A percentile compares a stretch with the other conserved stretches of the same genome.
Conservation (phyloP, 2,113 vertebrate genomes). For the Brachyhypopomus occidentalis region DNA sequence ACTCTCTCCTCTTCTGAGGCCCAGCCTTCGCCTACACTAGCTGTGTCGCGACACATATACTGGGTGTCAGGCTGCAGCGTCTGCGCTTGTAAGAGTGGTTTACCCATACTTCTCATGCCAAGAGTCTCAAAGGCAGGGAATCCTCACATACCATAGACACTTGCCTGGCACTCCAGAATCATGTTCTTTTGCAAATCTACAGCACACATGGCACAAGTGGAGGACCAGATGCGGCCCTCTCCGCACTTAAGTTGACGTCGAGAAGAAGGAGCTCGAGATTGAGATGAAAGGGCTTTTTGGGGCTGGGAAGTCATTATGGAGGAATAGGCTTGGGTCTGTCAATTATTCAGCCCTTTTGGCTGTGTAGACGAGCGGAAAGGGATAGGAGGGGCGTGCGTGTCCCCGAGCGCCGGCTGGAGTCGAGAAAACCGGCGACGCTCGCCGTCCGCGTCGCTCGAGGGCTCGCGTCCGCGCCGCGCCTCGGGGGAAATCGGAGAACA, state of each 20-base stretch:
- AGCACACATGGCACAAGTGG: neutral
- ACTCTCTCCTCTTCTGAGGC: neutral
- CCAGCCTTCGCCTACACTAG: neutral
- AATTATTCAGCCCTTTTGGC: neutral
- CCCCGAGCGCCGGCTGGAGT: neutral
- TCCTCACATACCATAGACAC: neutral
- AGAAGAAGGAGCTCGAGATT: neutral
- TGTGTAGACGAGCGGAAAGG: neutral
- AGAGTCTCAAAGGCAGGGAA: neutral
- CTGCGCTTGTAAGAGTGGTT: neutral
- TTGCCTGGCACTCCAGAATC: neutral
- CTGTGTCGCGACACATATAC: neutral
- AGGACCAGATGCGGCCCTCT: neutral
- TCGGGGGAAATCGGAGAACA: no score
- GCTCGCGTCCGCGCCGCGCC: no score
- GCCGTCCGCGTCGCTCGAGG: no score
- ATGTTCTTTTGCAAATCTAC: neutral
- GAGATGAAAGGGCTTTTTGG: slow-evolving; percentile 15
- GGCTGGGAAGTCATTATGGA: neutral
- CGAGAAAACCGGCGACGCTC: neutral
- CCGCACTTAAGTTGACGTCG: neutral
- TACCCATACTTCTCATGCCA: neutral
- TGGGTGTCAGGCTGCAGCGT: no score
- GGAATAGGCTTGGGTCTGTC: neutral
- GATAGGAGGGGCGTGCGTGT: neutral